Base-by-base conservation (phyloP, 2,888 invertebrate genomes). In the Pilophorus perplexus region DNA sequence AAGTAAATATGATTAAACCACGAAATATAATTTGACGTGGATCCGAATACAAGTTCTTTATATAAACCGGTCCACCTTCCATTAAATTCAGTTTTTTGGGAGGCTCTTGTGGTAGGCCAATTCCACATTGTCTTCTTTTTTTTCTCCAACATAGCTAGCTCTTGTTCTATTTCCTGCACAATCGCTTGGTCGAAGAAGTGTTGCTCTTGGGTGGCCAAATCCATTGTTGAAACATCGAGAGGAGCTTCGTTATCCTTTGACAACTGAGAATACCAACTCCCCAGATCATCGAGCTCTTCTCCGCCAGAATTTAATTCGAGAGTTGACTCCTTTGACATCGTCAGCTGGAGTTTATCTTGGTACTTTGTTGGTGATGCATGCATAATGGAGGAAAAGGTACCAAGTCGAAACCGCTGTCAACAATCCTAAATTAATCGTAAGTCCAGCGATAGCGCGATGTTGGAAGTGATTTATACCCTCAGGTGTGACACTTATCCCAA, bases 341-440 rank as follows among this genome's bases (percentile, higher is more conserved):
- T 42, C 42, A 42, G 42, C 42, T 42, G 3, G 16, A 42, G 42
- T 42, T 42, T n/a, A 14, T 42, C n/a, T 42, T 42, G n/a, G 42
- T 42, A 42, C 42, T 42, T 42, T 20, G 42, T 42, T 42, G 42
- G 42, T 16, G 42, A 42, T 42, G 42, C 42, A 16, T 42, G 42
- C 42, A 42, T 42, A 12, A 42, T 42, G n/a, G n/a, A n/a, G n/a
- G n/a, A n/a, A n/a, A n/a, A n/a, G n/a, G n/a, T n/a, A n/a, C n/a
- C n/a, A n/a, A n/a, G n/a, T n/a, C n/a, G n/a, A n/a, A n/a, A n/a
- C n/a, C n/a, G n/a, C n/a, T n/a, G n/a, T n/a, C n/a, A n/a, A n/a
- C n/a, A n/a, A n/a, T n/a, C n/a, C n/a, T n/a, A n/a, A n/a, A n/a
- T n/a, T n/a, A n/a, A n/a, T n/a, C n/a, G n/a, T n/a, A n/a, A n/a